Evolutionary conservation across 2,888 invertebrate species (phyloP), one percentile per base, ranked within the genome.

Genomic region (Ischnus inquisitorius): DNA sequence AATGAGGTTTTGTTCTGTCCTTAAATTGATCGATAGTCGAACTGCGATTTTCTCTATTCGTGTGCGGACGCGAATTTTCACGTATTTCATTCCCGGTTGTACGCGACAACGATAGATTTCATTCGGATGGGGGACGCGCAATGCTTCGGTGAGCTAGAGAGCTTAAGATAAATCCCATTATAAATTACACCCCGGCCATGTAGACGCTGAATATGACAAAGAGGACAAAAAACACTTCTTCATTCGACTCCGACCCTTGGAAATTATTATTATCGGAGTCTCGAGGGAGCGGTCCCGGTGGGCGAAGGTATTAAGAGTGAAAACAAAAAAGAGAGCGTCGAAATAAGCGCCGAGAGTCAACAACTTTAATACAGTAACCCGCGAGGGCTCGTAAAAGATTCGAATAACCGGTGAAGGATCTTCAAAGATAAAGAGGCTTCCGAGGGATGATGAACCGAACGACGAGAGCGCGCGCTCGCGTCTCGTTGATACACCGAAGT

Each of bases 371-470:
- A 79, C 71, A 85, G 81, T 81, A 80, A 0, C 34, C 78, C 82
- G 71, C 76, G 78, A 69, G 86, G 83, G 78, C 79, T 87, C 85
- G 85, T 88, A 87, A 86, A 87, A 87, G 89, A 85, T 84, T 81
- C 82, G 64, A 64, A 54, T 67, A 43, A 62, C 68, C 22, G 62
- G 19, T 65, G 22, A 12, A 25, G 41, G 34, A 62, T 48, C 51
- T 51, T n/a, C 22, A 64, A 46, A 41, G 25, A 39, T 71, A 69
- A 67, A 57, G 48, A 28, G 51, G 46, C 39, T 76, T 69, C 79
- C 64, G 79, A 83, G 72, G 76, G 83, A 79, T 83, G 83, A 83
- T 19, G 46, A 75, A 65, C 69, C 54, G 71, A 54, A 81, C 57
- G 57, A 57, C 57, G 57, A 22, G 57, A 22, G 4, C 22, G 4